Evolutionary conservation across 2,113 vertebrate species (phyloP), one percentile per base, ranked within the genome.

Genomic region (Acanthisitta chloris): DNA sequence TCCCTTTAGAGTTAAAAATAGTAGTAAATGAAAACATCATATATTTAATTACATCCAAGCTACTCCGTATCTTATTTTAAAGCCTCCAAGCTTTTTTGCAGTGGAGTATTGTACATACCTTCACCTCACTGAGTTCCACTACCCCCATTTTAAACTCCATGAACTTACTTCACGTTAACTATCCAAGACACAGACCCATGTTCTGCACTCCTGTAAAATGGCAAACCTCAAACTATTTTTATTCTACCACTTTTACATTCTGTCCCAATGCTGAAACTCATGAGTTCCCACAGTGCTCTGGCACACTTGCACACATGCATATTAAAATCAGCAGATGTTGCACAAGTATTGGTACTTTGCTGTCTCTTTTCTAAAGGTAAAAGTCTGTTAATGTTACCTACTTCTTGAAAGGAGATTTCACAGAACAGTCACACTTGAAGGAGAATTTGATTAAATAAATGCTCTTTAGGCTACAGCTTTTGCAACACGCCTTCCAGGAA

Each of bases 271-370:
- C 31, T 58, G 38, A 81, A 92, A 86, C 45, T 21, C 84, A 62
- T 4, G 8, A 51, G 36, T 36, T 84, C 28, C 25, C 20, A 46
- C 8, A 28, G 13, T 20, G 21, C 65, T 33, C 36, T 0, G 2
- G 34, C 20, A 49, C 7, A 5, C 25, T 45, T 8, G 18, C 0
- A 79, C 10, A 61, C 16, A 48, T 1, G 3, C 14, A 40, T 25
- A 61, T 26, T 72, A 76, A 25, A 82, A 36, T 5, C 12, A 69
- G 12, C 34, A 33, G 14, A 3, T 49, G 34, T 78, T 81, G 67
- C 18, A 45, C 34, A 81, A 33, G 16, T 69, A 78, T 23, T 61
- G 78, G 64, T 31, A 86, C 9, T 55, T 66, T 19, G 19, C 25
- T 34, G 42, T 48, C 59, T n/a, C 26, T 89, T 51, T 49, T 14